Base-by-base conservation (phyloP, 2,113 vertebrate species). In the Trematocara nigrifrons region DNA sequence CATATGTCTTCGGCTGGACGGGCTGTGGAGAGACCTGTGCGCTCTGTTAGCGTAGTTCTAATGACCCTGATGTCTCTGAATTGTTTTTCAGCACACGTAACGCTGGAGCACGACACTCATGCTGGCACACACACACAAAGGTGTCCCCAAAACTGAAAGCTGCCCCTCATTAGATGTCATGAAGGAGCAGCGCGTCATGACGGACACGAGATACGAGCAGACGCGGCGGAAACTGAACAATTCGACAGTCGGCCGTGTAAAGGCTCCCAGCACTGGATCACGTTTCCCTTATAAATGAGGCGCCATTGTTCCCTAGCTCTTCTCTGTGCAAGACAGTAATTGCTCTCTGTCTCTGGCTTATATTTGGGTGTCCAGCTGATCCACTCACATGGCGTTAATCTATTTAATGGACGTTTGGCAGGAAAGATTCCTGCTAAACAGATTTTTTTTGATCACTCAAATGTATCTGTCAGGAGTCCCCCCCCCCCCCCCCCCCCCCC, bases 281-380 rank as follows among this genome's bases (percentile, higher is more conserved):
- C 88, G 82, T 95, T 96, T 89, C 93, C 83, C 88, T 90, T 90
- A 80, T 93, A 95, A 95, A 94, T 85, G 93, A 94, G 92, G 81
- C 83, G 20, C 89, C 89, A 95, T 95, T 96, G 95, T 95, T 92
- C 91, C 87, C 89, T 89, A 89, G 90, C 89, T 88, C 84, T 79
- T 87, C 15, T 80, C 87, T 85, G 89, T 86, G 87, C 81, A 91
- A 83, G 87, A 91, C 90, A 87, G 90, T 94, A 90, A 93, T 93
- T 93, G 92, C 89, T 93, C 87, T 88, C 88, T 77, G 83, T 93
- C 89, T 86, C 89, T 91, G 90, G 87, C 92, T 95, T 91, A 90
- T 94, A 92, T 93, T 93, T 93, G 90, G 89, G 85, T 89, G 92
- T 94, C 91, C 94, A 94, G 93, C 91, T 95, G 93, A 95, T 95